Evolutionary conservation across 2,888 invertebrate genomes (phyloP), one percentile per base, ranked within the genome.

Genomic region (Epirrhoe tristata): DNA sequence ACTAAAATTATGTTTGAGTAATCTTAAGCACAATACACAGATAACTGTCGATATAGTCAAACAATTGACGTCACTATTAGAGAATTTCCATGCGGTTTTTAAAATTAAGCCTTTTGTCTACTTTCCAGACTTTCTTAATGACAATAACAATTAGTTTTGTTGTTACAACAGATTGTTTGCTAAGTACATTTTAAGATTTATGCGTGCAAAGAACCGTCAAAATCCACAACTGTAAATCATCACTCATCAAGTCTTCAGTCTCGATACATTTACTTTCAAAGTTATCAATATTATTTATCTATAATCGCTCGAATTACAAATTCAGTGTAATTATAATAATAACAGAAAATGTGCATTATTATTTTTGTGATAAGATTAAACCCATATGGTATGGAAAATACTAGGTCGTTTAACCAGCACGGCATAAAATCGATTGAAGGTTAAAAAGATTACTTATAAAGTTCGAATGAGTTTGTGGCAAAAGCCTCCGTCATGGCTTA

Each of bases 331-430:
- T 71, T 67, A 67, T 16, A 24, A 59, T 66, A 69, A 70, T 56
- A 31, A 50, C 51, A 16, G 58, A 10, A 48, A 57, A 34, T 55
- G 17, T 51, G 32, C 58, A 58, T 58, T 34, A 66, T 31, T 57
- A 68, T 39, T 59, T 61, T 39, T 32, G 36, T 54, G 66, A 70
- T 68, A 63, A 67, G 69, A 70, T 68, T 72, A 68, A 39, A 16
- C 58, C 66, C 43, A 7, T 14, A 59, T 69, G 63, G 24, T 14
- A 56, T 63, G 57, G 48, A 36, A 52, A 52, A 52, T 32, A 48
- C 50, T 24, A 51, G 50, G 50, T 46, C 31, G 14, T 53, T 46
- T 32, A 32, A 52, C 32, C 12, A 5, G 52, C 58, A 58, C 31
- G 8, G 5, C 10, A 53, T 46, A 50, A 14, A 56, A 43, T 43